Percentiles rank a stretch among this genome's conserved stretches.
These are phyloP conservation scores for Sebastes itinus DNA, from an alignment of 2,797 vertebrate genomes.

Conservation along the genomic window DNA sequence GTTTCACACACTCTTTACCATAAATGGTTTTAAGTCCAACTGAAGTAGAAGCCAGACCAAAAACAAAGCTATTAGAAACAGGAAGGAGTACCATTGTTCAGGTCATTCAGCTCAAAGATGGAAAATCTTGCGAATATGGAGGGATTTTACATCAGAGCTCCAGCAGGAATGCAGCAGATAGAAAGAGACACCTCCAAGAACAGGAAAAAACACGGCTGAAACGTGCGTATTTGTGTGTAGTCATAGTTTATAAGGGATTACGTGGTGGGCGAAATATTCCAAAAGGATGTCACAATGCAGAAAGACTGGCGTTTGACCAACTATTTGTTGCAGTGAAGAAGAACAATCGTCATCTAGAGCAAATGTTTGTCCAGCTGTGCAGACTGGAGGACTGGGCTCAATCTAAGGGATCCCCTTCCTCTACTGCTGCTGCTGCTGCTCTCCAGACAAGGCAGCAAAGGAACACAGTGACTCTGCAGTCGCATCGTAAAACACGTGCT, in stretches of 20 bases:
- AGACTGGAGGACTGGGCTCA: constrained; percentile 31
- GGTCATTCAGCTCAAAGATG: background rate
- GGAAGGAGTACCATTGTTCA: constrained; percentile 16
- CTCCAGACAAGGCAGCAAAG: constrained; percentile 29
- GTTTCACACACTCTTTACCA: background rate
- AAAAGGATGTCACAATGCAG: constrained; percentile 55
- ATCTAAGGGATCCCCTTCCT: constrained; percentile 20
- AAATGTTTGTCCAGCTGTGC: constrained; percentile 70
- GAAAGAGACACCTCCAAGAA: constrained; percentile 8
- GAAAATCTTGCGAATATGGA: constrained; percentile 7
- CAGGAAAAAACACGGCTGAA: constrained; percentile 49
- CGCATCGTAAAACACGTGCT: constrained; percentile 26
- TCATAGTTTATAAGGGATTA: constrained; percentile 28
- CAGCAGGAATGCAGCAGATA: constrained; percentile 4
- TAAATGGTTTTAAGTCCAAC: constrained; percentile 21
- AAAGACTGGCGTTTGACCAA: constrained; percentile 61
- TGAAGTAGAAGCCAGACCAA: background rate
- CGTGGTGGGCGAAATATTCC: constrained; percentile 56
- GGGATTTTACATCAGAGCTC: constrained; percentile 31
- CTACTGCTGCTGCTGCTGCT: background rate
- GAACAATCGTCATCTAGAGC: constrained; percentile 33
- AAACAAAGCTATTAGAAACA: background rate
- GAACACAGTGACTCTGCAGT: constrained; percentile 25
- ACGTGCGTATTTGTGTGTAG: background rate
- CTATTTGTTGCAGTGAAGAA: constrained; percentile 55